These are phyloP conservation scores for Onchidella celtica DNA, from an alignment of 2,888 invertebrate species.

Conservation along the genomic window DNA sequence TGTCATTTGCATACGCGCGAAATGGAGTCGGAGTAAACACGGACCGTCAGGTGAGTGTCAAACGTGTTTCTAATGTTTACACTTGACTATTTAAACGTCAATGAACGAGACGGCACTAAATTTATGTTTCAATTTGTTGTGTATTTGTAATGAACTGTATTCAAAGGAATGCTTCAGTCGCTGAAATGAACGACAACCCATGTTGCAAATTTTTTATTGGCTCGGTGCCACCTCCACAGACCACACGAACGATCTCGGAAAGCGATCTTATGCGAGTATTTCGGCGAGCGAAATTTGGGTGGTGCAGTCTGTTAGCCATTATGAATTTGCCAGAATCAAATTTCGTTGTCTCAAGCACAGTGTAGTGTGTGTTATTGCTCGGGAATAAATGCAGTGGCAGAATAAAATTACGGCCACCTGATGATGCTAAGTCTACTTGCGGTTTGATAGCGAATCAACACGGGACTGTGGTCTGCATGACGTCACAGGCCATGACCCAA, in stretches of 20 bases:
- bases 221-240: slow-evolving; percentile 40
- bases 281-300: not conserved
- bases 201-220: slow-evolving; percentile 39
- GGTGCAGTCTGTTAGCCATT: not conserved
- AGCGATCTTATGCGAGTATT: not conserved
- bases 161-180: no score
- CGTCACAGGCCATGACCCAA: slow-evolving; percentile 45
- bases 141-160: no score
- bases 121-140: no score
- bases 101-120: no score
- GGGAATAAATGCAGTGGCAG: not conserved
- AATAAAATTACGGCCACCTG: not conserved
- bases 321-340: not conserved
- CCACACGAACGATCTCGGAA: slow-evolving; percentile 22
- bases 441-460: slow-evolving; percentile 28
- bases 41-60: slow-evolving; percentile 38
- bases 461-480: slow-evolving; percentile 18
- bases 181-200: no score
- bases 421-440: slow-evolving; percentile 19
- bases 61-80: slow-evolving; percentile 38
- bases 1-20: slow-evolving; percentile 72
- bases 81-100: not conserved
- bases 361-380: not conserved
- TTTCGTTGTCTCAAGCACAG: not conserved
- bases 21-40: slow-evolving; percentile 75